Base-by-base conservation (phyloP, 2,888 invertebrate genomes). In the Agriopis aurantiaria region DNA sequence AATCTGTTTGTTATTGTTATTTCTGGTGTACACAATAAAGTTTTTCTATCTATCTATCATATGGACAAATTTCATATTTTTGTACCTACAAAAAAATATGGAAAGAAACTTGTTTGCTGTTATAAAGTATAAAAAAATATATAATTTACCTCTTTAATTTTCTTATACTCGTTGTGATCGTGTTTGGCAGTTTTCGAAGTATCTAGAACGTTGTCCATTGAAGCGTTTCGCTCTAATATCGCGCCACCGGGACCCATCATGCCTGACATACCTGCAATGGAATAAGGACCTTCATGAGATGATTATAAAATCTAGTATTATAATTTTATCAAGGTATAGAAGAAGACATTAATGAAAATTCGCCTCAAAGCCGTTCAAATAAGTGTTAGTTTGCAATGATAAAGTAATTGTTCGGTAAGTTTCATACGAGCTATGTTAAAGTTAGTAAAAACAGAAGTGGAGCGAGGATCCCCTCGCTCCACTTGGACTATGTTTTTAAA, bases 81-180 rank as follows among this genome's bases (percentile, higher is more conserved):
- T 1, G 23, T 33, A 33, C 3, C 23, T 3, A 33, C 23, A 33
- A n/a, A n/a, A n/a, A n/a, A n/a, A n/a, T n/a, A n/a, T n/a, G n/a
- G n/a, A n/a, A n/a, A n/a, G n/a, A n/a, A n/a, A n/a, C n/a, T n/a
- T n/a, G n/a, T n/a, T n/a, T n/a, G n/a, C n/a, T n/a, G n/a, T n/a
- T n/a, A n/a, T n/a, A n/a, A n/a, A n/a, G 17, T 43, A 5, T 43
- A 33, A n/a, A n/a, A n/a, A n/a, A n/a, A n/a, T n/a, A n/a, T 10
- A 8, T 64, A 0, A 64, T 71, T 77, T 69, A 93, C 94, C 88
- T 93, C 87, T 81, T 93, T 94, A 51, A 94, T 93, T 76, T 95
- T 95, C 72, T 88, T 88, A 74, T 95, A 95, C 74, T 95, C 95
- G 74, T 89, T 89, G 78, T 93, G 91, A 69, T 94, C 94, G 73